These are phyloP conservation scores for Anser brachyrhynchus DNA, from an alignment of 2,113 vertebrate species.

Conservation along the genomic window DNA sequence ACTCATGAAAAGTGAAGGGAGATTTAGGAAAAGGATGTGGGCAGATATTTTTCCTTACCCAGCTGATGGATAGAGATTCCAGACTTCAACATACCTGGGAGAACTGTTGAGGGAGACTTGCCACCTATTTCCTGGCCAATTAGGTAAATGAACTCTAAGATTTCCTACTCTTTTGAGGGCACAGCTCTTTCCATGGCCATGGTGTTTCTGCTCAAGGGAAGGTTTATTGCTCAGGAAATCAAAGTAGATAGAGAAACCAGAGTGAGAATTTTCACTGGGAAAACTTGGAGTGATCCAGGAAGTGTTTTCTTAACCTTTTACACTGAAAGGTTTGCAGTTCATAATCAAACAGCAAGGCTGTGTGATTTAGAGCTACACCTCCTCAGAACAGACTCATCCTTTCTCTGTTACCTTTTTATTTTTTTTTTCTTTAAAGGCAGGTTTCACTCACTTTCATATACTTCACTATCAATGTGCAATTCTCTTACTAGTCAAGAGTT, in stretches of 20 bases:
- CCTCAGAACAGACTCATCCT: background rate
- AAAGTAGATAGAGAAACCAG: background rate
- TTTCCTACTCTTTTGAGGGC: background rate
- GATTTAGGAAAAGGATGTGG: background rate
- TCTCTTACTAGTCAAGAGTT: background rate
- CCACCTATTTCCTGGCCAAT: fast-evolving
- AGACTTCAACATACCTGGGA: background rate
- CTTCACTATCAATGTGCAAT: background rate
- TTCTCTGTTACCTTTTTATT: background rate
- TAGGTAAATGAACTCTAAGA: background rate
- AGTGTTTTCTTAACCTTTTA: background rate
- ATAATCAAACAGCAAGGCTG: background rate
- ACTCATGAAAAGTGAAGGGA: background rate
- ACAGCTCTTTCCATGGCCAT: background rate
- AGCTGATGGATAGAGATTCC: background rate
- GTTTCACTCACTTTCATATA: background rate
- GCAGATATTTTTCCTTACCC: background rate
- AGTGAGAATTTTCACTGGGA: background rate
- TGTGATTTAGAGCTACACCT: background rate
- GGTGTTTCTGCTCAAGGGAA: background rate
- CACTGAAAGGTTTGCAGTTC: background rate
- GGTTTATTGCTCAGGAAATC: background rate
- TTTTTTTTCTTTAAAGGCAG: background rate
- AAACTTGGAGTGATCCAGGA: background rate
- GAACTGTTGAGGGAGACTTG: background rate